These are phyloP conservation scores for Cotesia congregata DNA, from an alignment of 2,888 invertebrate genomes.

Conservation along the genomic window DNA sequence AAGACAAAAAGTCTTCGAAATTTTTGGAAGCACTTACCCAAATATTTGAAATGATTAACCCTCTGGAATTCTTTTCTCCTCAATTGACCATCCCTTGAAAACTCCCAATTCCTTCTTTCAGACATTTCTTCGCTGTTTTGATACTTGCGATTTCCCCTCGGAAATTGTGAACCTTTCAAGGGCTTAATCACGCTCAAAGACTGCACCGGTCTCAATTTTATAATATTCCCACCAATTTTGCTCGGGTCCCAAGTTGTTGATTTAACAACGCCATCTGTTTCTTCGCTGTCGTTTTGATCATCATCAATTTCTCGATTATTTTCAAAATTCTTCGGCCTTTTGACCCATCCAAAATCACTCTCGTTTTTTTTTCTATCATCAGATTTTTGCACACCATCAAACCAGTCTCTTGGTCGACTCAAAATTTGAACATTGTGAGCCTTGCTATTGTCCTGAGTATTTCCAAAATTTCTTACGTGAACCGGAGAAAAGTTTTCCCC, in stretches of 20 bases:
- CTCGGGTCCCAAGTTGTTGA: conserved; percentile 17
- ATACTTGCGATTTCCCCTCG: conserved; percentile 47
- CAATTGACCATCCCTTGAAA: conserved; percentile 35
- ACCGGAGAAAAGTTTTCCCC: too few species aligned
- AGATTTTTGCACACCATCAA: too few species aligned
- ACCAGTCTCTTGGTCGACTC: too few species aligned
- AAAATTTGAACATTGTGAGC: too few species aligned
- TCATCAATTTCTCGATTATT: not conserved
- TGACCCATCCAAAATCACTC: not conserved
- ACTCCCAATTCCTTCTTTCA: conserved; percentile 39
- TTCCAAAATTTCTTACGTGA: too few species aligned
- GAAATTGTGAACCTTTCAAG: not conserved
- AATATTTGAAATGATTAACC: conserved; percentile 45
- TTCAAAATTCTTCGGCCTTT: not conserved
- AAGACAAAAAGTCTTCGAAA: too few species aligned
- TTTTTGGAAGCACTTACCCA: not conserved
- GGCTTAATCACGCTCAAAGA: conserved; percentile 26
- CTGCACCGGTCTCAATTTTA: not conserved
- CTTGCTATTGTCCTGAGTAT: too few species aligned
- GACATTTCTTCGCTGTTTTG: conserved; percentile 42
- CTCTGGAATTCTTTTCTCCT: conserved; percentile 41
- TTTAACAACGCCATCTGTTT: not conserved
- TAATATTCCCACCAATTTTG: not conserved
- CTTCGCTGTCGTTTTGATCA: not conserved
- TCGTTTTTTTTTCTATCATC: too few species aligned